Conservation (phyloP, 2,113 vertebrate genomes). For the Phrynosoma blainvillii region DNA sequence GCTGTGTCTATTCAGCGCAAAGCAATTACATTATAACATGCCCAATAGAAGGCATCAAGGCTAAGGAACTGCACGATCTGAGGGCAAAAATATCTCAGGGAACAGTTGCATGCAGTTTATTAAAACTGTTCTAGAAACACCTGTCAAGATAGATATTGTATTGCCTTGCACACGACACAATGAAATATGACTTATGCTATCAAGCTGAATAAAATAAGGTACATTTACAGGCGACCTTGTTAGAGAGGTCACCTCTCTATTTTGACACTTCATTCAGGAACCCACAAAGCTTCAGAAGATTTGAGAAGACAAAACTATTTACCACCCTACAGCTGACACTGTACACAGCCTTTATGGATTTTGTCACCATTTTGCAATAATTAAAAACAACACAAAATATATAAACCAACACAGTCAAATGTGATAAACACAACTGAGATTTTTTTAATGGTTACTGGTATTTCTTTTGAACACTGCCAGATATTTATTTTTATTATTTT, state of each 20-base stretch:
- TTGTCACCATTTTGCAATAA: background rate
- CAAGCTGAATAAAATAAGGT: constrained; percentile 36
- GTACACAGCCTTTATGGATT: background rate
- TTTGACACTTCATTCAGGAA: constrained; percentile 38
- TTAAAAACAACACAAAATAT: background rate
- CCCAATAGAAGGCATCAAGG: constrained; percentile 14
- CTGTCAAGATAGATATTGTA: constrained; percentile 41
- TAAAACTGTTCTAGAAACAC: constrained; percentile 52
- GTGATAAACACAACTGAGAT: too few species aligned
- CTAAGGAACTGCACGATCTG: constrained; percentile 2
- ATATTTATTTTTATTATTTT: too few species aligned
- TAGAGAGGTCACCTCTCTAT: constrained; percentile 30
- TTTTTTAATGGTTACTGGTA: background rate
- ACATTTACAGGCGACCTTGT: background rate
- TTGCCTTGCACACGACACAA: constrained; percentile 35
- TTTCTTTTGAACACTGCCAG: background rate
- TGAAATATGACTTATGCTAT: constrained; percentile 47
- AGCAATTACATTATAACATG: background rate
- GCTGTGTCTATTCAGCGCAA: constrained; percentile 7
- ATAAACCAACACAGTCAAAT: background rate
- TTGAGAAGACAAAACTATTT: background rate
- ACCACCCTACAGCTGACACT: background rate
- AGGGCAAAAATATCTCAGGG: constrained; percentile 40
- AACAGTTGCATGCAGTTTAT: constrained; percentile 24
- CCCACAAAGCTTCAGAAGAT: constrained; percentile 27